Base-by-base conservation (phyloP, 2,888 invertebrate species). In the Dusona sp. region DNA sequence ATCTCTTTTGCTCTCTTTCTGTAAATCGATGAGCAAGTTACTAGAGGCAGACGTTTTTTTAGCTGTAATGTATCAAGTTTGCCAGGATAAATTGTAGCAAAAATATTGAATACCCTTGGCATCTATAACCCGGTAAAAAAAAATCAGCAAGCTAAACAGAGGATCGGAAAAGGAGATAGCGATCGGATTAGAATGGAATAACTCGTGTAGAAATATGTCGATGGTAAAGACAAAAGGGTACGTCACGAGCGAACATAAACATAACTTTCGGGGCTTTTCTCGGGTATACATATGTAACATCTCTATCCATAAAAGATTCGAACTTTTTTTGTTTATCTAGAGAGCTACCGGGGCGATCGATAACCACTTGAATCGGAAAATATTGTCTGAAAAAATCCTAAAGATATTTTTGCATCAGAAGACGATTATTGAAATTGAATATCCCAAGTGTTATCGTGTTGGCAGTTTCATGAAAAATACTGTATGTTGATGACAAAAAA, bases 371-470 rank as follows among this genome's bases (percentile, higher is more conserved):
- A 29, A 64, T 16, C n/a, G 45, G 29, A 29, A 29, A 25, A 29
- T 64, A 74, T 57, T 38, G 67, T 36, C 42, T 78, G 8, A n/a
- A 22, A 51, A 67, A 72, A 79, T 45, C 42, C 36, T 45, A n/a
- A 48, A 61, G 61, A 68, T 54, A 54, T 68, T 79, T 79, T 57
- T 57, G 67, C 54, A 16, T 1, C 68, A 64, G 42, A 42, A n/a
- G 25, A 22, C 16, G 19, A 51, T 36, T 38, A 67, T 78, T 36
- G 13, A 67, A 51, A 78, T 48, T 19, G 4, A n/a, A 51, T 36
- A 3, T 42, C 25, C 38, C 22, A 13, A 11, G 42, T 22, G 22
- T 22, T 68, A 68, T 68, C 22, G 42, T 42, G 38, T 19, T 68
- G 13, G 1, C 1, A 19, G 38, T 38, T 22, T 22, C 4, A 67